phyloP scores from a whole-genome alignment of 2,113 vertebrate species.

The Oreochromis niloticus region DNA sequence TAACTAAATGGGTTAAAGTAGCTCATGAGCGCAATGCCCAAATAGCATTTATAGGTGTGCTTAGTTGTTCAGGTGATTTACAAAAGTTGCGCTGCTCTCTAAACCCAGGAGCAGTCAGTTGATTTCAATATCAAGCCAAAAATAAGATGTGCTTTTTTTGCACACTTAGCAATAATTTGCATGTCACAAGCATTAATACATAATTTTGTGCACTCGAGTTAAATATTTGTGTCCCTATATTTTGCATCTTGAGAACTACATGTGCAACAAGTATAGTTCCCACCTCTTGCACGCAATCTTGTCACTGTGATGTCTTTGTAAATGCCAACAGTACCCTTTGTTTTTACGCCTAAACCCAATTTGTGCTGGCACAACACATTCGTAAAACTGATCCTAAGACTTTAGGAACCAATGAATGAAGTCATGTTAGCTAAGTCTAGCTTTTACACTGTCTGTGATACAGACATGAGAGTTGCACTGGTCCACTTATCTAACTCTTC shows the following conservation, averaged over 20 bases:
- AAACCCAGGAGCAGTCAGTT: not conserved
- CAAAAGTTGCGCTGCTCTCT: accelerated
- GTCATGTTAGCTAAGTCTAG: not conserved
- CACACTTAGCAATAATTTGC: not conserved
- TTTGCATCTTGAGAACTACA: not conserved
- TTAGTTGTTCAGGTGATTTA: not conserved
- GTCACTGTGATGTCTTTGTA: not conserved
- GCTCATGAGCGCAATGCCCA: not conserved
- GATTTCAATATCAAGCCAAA: not conserved
- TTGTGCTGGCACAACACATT: not conserved
- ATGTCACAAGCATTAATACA: not conserved
- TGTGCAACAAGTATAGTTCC: not conserved
- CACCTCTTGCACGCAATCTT: not conserved
- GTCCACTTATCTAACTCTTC: not conserved
- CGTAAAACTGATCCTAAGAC: not conserved
- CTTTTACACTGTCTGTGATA: not conserved
- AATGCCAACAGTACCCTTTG: not conserved
- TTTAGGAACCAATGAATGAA: not conserved
- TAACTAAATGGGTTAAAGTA: not conserved
- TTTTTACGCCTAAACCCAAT: not conserved
- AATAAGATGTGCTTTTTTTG: not conserved
- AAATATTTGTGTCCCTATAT: not conserved
- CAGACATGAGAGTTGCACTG: not conserved
- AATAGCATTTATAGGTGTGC: not conserved
- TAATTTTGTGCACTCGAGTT: not conserved